Percentiles rank a stretch among this genome's conserved stretches.
Conservation (phyloP, 2,888 invertebrate species). For the Brenthis ino region DNA sequence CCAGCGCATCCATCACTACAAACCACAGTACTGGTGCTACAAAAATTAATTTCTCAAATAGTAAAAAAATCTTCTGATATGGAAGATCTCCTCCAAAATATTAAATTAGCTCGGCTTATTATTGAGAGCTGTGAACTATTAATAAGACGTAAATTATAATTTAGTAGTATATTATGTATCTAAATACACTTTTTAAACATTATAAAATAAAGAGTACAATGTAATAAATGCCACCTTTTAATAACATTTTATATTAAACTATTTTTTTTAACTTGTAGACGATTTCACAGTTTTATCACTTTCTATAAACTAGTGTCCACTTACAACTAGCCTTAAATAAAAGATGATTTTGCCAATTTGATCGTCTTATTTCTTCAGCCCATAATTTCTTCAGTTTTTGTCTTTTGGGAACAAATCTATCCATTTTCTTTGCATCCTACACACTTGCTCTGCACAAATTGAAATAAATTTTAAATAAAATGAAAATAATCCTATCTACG, state of each 20-base stretch:
- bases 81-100: slow-evolving; percentile 48
- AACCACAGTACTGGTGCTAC: slow-evolving; percentile 62
- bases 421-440: too few species aligned
- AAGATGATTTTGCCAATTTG: too few species aligned
- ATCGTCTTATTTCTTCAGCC: too few species aligned
- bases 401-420: too few species aligned
- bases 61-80: slow-evolving; percentile 50
- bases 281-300: too few species aligned
- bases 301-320: too few species aligned
- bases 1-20: slow-evolving; percentile 65
- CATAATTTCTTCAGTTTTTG: too few species aligned
- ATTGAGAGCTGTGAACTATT: slow-evolving; percentile 67
- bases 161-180: neutral
- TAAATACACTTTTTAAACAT: neutral
- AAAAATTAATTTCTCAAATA: slow-evolving; percentile 58
- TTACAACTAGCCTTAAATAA: too few species aligned
- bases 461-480: too few species aligned
- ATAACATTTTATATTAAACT: neutral
- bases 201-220: slow-evolving; percentile 9
- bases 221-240: neutral
- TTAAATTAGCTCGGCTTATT: slow-evolving; percentile 63
- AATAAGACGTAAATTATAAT: slow-evolving; percentile 52
- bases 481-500: too few species aligned
- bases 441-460: too few species aligned
- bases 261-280: neutral